Evolutionary conservation across 2,113 vertebrate species (phyloP).

Genomic region (Dromaius novaehollandiae): DNA sequence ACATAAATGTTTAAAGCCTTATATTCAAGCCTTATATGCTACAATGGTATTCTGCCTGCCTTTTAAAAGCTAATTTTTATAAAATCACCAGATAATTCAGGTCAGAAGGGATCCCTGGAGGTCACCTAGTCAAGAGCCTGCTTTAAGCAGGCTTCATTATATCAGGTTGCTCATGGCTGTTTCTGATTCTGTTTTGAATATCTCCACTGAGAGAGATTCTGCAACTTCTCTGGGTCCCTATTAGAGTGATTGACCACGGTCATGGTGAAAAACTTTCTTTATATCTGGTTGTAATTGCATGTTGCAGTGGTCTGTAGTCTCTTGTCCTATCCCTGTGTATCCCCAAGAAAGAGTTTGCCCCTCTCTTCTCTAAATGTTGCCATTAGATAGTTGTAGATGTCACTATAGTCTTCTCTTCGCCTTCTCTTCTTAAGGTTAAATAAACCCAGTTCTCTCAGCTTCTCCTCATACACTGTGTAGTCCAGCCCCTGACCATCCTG

Average conservation of each 20-base stretch:
- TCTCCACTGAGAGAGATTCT: background rate
- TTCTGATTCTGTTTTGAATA: background rate
- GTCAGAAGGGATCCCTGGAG: background rate
- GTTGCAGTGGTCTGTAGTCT: background rate
- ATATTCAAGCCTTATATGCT: background rate
- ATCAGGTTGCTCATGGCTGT: background rate
- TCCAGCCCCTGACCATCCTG: background rate
- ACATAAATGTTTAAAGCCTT: background rate
- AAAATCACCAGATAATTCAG: background rate
- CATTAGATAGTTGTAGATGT: background rate
- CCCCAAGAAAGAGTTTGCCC: background rate
- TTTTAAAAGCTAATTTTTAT: background rate
- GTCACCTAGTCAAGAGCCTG: background rate
- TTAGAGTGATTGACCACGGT: background rate
- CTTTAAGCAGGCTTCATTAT: background rate
- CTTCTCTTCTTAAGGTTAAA: background rate
- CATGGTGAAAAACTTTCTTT: background rate
- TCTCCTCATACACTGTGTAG: fast-evolving
- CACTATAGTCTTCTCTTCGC: background rate
- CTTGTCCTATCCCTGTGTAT: background rate
- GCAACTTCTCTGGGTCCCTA: background rate
- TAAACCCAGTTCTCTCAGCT: background rate
- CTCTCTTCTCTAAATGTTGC: background rate
- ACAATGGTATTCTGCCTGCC: background rate
- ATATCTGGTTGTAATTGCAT: background rate